Conservation (phyloP, 1,140 invertebrate genomes). For the Drosophila malerkotliana region DNA sequence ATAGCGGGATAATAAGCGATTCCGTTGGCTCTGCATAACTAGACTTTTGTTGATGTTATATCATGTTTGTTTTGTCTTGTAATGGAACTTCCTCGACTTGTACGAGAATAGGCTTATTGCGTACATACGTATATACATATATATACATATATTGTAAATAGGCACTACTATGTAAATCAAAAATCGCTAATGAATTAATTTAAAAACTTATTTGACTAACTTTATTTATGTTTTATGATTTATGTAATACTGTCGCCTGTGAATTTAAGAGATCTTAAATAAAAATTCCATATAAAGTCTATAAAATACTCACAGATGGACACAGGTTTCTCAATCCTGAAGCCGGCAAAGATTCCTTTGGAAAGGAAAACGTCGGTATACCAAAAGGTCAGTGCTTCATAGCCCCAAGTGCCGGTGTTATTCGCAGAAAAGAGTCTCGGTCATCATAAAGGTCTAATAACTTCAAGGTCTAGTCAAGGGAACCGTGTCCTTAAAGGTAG, state of each 20-base stretch:
- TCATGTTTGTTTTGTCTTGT: slow-evolving; percentile 28
- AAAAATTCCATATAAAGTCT: slow-evolving; percentile 8
- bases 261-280: slow-evolving; percentile 21
- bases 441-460: too few relatives aligned
- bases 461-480: too few relatives aligned
- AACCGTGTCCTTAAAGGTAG: too few relatives aligned
- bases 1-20: slow-evolving; percentile 16
- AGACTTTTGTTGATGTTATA: slow-evolving; percentile 16
- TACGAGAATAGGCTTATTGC: slow-evolving; percentile 26
- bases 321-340: too few relatives aligned
- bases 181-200: not conserved
- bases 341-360: too few relatives aligned
- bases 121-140: slow-evolving; percentile 5
- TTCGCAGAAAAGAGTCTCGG: too few relatives aligned
- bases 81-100: slow-evolving; percentile 33
- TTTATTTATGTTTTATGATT: slow-evolving; percentile 2
- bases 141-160: slow-evolving; percentile 21
- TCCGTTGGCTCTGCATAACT: slow-evolving; percentile 30
- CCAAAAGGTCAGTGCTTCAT: too few relatives aligned
- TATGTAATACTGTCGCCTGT: slow-evolving; percentile 35
- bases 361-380: too few relatives aligned
- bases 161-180: not conserved
- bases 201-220: not conserved
- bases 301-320: too few relatives aligned
- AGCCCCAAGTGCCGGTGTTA: too few relatives aligned